Conservation (phyloP, 1,140 invertebrate species). For the Delia radicum region DNA sequence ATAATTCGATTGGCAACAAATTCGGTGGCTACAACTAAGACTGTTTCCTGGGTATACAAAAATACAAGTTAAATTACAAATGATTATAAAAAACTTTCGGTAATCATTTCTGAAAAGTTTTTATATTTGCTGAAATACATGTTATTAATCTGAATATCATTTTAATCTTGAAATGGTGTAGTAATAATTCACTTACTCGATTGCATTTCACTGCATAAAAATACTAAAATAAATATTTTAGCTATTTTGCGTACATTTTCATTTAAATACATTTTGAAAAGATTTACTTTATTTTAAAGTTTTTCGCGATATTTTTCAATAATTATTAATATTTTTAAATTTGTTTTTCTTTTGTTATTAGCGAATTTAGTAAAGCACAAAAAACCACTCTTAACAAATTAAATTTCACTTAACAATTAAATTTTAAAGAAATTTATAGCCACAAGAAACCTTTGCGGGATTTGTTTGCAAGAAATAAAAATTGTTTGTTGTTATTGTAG, state of each 20-base stretch:
- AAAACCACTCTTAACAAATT: background rate
- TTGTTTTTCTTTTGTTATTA: background rate
- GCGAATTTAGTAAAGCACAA: too few species aligned
- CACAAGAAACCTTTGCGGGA: conserved; percentile 10
- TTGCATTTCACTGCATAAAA: conserved; percentile 52
- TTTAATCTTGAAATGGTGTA: too few species aligned
- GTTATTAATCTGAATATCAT: too few species aligned
- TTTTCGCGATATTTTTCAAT: background rate
- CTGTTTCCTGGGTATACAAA: too few species aligned
- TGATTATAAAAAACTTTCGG: too few species aligned
- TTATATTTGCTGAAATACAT: too few species aligned
- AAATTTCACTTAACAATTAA: background rate
- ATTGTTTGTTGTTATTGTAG: conserved; percentile 6
- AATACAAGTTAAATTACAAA: too few species aligned
- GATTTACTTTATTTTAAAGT: conserved; percentile 11
- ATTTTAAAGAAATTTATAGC: background rate
- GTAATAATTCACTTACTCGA: conserved; percentile 50
- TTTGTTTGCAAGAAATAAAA: conserved; percentile 5
- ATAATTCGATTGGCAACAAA: too few species aligned
- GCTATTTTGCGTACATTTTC: conserved; percentile 35
- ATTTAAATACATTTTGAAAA: conserved; percentile 42
- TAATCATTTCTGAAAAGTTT: too few species aligned
- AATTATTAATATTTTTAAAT: background rate
- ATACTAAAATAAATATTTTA: conserved; percentile 47
- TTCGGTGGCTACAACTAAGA: too few species aligned